Evolutionary conservation across 2,888 invertebrate genomes (phyloP).

Genomic region (Muscina levida): DNA sequence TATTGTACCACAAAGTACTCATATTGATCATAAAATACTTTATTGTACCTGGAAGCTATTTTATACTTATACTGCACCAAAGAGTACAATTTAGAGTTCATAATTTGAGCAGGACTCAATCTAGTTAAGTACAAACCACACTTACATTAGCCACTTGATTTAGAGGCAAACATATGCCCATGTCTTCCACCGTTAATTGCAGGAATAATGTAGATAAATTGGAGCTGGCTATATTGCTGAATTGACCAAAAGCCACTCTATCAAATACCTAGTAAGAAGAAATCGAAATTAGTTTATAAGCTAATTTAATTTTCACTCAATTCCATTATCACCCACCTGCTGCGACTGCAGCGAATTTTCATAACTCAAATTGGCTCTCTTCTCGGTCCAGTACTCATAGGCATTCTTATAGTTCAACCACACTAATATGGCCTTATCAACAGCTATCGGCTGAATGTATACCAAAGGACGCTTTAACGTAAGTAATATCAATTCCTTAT

Average conservation of each 20-base stretch:
- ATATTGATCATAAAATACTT: no score
- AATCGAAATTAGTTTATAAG: slow-evolving; percentile 17
- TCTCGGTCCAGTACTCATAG: slow-evolving; percentile 99
- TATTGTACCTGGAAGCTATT: no score
- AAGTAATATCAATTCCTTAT: slow-evolving; percentile 93
- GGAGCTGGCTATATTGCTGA: slow-evolving; percentile 88
- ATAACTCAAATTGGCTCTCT: slow-evolving; percentile 93
- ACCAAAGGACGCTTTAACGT: slow-evolving; percentile 95
- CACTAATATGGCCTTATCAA: slow-evolving; percentile 98
- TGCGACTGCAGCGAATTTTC: slow-evolving; percentile 86
- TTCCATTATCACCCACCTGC: slow-evolving; percentile 58
- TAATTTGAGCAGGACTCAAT: no score
- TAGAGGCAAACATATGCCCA: slow-evolving; percentile 96
- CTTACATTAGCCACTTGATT: slow-evolving; percentile 88
- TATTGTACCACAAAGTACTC: no score
- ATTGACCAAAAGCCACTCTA: slow-evolving; percentile 89
- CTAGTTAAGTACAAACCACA: no score
- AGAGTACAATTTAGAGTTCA: no score
- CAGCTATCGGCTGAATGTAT: slow-evolving; percentile 97
- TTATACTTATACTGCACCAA: no score
- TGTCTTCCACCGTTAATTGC: slow-evolving; percentile 96
- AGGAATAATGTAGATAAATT: slow-evolving; percentile 94
- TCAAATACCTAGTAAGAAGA: slow-evolving; percentile 81
- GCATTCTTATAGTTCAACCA: slow-evolving; percentile 99
- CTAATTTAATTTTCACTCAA: background rate